These are phyloP conservation scores for Standfussiana lucernea DNA, from an alignment of 2,888 invertebrate genomes.

Conservation along the genomic window DNA sequence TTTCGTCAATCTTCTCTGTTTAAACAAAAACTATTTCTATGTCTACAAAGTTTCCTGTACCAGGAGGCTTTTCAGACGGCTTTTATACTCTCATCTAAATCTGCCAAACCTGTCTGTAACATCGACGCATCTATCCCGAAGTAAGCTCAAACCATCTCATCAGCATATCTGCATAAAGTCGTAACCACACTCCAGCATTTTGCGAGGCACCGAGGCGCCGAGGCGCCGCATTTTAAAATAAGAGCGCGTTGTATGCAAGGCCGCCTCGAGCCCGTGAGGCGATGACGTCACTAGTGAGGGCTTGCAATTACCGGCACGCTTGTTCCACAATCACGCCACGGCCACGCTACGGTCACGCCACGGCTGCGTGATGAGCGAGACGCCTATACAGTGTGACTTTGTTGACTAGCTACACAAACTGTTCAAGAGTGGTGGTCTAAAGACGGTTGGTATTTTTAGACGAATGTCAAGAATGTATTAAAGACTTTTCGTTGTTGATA, in stretches of 20 bases:
- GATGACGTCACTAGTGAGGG: conserved; percentile 53
- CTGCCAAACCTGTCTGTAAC: background rate
- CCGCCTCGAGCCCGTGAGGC: conserved; percentile 29
- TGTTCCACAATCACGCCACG: conserved; percentile 38
- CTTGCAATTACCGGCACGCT: conserved; percentile 60
- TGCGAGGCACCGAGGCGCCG: conserved; percentile 16
- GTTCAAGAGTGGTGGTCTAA: background rate
- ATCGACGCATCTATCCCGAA: conserved; percentile 2
- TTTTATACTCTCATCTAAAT: background rate
- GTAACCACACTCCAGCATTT: conserved; percentile 8
- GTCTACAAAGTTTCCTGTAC: conserved; percentile 17
- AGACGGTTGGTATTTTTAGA: background rate
- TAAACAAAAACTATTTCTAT: background rate
- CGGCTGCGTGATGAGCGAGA: conserved; percentile 7
- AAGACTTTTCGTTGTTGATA: background rate
- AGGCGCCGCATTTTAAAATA: conserved; percentile 50
- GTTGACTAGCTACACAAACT: conserved; percentile 12
- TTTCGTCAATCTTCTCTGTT: background rate
- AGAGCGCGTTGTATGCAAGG: conserved; percentile 11
- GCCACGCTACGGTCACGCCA: conserved; percentile 8
- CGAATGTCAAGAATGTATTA: background rate
- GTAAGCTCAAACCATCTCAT: conserved; percentile 30
- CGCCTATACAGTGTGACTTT: conserved; percentile 15
- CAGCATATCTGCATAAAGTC: conserved; percentile 18
- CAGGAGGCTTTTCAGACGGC: conserved; percentile 20